Base-by-base conservation (phyloP, 2,113 vertebrate genomes). In the Boleophthalmus pectinirostris region DNA sequence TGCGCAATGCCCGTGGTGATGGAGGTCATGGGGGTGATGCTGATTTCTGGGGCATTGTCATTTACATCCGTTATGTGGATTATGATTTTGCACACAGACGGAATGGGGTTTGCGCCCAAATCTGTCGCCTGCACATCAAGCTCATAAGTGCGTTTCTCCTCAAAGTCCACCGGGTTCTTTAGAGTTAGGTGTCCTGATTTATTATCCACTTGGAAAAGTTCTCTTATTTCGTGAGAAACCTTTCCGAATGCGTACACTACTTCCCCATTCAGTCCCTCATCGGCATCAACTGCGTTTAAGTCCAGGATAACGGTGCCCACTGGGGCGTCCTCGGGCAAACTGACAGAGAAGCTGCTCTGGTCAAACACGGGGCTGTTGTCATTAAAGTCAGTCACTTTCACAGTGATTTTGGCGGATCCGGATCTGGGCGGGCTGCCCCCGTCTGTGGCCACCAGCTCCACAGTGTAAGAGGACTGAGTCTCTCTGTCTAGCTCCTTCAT, bases 301-400 rank as follows among this genome's bases (percentile, higher is more conserved):
- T 96, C 94, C 0, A 97, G 90, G n/a, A 99, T 91, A 18, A 96
- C 86, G 0, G 94, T 92, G 75, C 96, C 96, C 0, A 94, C 92
- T 0, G 94, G 93, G 0, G 96, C 94, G 1, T 98, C 97, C 88
- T 98, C 97, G 0, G 94, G 94, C 84, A 99, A 75, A 79, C 95
- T 96, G 57, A 99, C 95, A 0, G 95, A 94, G 70, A 97, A 95
- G 0, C 95, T 93, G 43, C 90, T 93, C 82, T 94, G 95, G n/a
- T 97, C 94, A 35, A 99, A 99, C 75, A 95, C 88, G 0, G 97
- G 96, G 63, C 95, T 96, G 84, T 99, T 97, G 92, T 99, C 97
- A 0, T 99, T 99, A 74, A 96, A 96, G 7, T 99, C 97, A 2
- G 96, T 94, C 75, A 99, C 97, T 0, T 92, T 94, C 6, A 99